These are phyloP conservation scores for Darevskia mixta DNA, from an alignment of 2,797 vertebrate genomes.

Conservation along the genomic window DNA sequence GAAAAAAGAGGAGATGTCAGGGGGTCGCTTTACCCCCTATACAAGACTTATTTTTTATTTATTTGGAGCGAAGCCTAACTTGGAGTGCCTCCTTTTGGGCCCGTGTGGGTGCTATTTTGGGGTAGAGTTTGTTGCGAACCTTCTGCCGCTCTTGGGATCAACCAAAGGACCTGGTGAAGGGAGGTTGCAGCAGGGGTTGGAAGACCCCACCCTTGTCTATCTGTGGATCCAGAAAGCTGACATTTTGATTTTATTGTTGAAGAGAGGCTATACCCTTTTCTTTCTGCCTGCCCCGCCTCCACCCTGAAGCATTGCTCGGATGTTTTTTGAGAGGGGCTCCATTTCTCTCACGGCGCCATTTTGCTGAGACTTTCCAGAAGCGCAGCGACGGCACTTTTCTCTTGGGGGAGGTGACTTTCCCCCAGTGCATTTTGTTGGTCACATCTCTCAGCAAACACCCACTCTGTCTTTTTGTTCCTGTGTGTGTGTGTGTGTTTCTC, in stretches of 20 bases:
- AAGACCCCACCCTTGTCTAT: background rate
- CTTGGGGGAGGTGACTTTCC: slow-evolving; percentile 4
- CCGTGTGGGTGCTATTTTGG: slow-evolving; percentile 12
- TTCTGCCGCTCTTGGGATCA: slow-evolving; percentile 17
- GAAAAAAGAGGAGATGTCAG: slow-evolving; percentile 35
- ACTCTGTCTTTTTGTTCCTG: background rate
- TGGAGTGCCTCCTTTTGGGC: slow-evolving; percentile 20
- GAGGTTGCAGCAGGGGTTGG: background rate
- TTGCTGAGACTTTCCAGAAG: slow-evolving; percentile 18
- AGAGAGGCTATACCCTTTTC: background rate
- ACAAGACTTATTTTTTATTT: slow-evolving; percentile 61
- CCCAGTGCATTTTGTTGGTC: background rate
- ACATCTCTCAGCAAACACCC: slow-evolving; percentile 1
- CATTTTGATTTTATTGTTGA: slow-evolving; percentile 10
- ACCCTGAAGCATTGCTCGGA: slow-evolving; percentile 1
- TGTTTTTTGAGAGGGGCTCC: background rate
- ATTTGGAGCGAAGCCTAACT: slow-evolving; percentile 44
- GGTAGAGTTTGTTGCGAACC: background rate
- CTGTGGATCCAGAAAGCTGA: slow-evolving; percentile 28
- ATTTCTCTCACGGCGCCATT: background rate
- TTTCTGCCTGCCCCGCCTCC: background rate
- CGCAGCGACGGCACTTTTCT: background rate
- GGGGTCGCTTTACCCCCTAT: slow-evolving; percentile 42
- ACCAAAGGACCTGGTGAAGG: slow-evolving; percentile 5
- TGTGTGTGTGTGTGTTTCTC: background rate